Conservation (phyloP, 2,797 vertebrate genomes). For the Lophius americanus region DNA sequence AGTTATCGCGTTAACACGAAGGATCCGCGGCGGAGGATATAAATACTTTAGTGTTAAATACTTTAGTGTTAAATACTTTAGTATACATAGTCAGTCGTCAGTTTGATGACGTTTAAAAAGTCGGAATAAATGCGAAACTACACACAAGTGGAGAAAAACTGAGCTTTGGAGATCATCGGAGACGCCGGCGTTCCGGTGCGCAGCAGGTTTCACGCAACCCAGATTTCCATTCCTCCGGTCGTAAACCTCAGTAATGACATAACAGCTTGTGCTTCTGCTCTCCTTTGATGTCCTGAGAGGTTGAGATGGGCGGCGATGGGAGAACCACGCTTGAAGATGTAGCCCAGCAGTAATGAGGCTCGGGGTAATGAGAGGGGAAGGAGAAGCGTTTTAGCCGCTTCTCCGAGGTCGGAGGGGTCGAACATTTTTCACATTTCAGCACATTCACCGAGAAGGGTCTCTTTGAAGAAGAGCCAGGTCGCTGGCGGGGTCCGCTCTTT, state of each 20-base stretch:
- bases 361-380: slow-evolving; percentile 15
- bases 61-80: no score
- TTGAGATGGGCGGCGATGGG: slow-evolving; percentile 23
- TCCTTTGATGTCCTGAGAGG: slow-evolving; percentile 47
- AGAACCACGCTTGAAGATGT: slow-evolving; percentile 23
- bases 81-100: no score
- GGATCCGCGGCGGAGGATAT: no score
- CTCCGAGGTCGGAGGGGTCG: slow-evolving; percentile 27
- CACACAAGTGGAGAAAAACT: no score
- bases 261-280: slow-evolving; percentile 13
- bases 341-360: slow-evolving; percentile 37
- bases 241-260: neutral
- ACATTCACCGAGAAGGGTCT: slow-evolving; percentile 31
- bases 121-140: no score
- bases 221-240: slow-evolving; percentile 1
- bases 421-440: slow-evolving; percentile 21
- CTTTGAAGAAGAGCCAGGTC: slow-evolving; percentile 59
- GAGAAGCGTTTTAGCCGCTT: slow-evolving; percentile 37
- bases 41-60: no score
- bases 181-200: no score
- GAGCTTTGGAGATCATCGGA: no score
- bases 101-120: no score
- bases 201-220: no score
- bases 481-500: no score
- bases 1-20: no score